Base-by-base conservation (phyloP, 1,140 invertebrate species). In the Cyclargus thomasi region DNA sequence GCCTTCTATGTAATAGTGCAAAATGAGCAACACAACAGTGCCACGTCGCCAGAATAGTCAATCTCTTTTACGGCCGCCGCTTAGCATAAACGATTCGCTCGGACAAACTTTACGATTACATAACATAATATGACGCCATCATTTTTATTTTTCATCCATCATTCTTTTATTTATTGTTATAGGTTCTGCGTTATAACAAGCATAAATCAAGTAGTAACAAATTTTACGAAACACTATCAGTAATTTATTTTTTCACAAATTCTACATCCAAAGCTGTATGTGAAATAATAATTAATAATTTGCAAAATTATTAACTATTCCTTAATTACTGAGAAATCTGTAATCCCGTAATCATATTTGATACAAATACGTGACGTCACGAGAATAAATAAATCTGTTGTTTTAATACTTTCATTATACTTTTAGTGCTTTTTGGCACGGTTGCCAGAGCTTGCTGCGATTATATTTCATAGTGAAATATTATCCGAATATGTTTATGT, bases 61-160 rank as follows among this genome's bases (percentile, higher is more conserved):
- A 59, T 59, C 55, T 20, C 18, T 21, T 59, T 20, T 59, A 59
- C 55, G 17, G 14, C 20, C 55, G 55, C 55, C 17, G 55, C 55
- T 59, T 59, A 59, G 55, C 55, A 59, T 59, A 59, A 59, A 59
- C 55, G 17, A 59, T 59, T 59, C 55, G 55, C 55, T 59, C 20
- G 20, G 20, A 59, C 55, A 59, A 59, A 59, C 0, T 20, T 59
- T 20, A 59, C 55, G 55, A 59, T 55, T 59, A 59, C 55, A 59
- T 59, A 20, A 59, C 18, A 21, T 21, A 59, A 20, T 59, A 11
- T 20, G 39, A 47, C 39, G 39, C 39, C 39, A 47, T 47, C 14
- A 47, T 47, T 47, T 16, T 47, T 47, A 47, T 47, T 47, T 47
- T 47, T 14, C 39, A 47, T 47, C 5, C 11, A 47, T 47, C 39